Conservation (phyloP, 2,113 vertebrate genomes). For the Engraulis encrasicolus region DNA sequence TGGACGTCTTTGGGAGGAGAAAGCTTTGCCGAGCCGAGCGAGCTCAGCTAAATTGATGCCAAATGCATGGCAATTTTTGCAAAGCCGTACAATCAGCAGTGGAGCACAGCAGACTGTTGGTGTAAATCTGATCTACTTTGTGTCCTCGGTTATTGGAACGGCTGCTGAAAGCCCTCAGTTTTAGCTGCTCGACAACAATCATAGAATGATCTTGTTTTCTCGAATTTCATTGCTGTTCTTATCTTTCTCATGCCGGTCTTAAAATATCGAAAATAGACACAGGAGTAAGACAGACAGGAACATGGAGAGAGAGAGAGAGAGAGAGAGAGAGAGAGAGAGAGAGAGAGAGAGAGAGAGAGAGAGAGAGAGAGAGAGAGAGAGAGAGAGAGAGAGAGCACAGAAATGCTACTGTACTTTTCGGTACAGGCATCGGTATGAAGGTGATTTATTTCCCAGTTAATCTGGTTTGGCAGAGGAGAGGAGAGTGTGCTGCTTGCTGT, state of each 20-base stretch:
- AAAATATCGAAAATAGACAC: background rate
- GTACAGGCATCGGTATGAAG: conserved; percentile 41
- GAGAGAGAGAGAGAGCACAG: too few species aligned
- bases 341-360: background rate
- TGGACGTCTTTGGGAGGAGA: background rate
- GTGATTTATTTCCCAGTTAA: conserved; percentile 58
- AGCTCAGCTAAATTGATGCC: background rate
- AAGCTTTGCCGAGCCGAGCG: background rate
- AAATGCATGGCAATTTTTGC: background rate
- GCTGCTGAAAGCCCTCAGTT: background rate
- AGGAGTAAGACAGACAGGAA: background rate
- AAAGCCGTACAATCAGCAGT: background rate
- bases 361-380: background rate
- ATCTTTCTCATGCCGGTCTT: background rate
- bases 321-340: background rate
- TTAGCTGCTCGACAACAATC: background rate
- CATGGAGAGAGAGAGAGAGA: too few species aligned
- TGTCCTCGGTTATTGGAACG: background rate
- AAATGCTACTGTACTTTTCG: conserved; percentile 29
- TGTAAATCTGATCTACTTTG: background rate
- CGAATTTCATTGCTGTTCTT: conserved; percentile 1
- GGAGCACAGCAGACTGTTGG: background rate
- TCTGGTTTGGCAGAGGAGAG: conserved; percentile 49
- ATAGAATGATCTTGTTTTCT: conserved; percentile 5
- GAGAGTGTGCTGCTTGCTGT: conserved; percentile 20